phyloP scores from a whole-genome alignment of 2,888 invertebrate genomes.

The Spodoptera littoralis region DNA sequence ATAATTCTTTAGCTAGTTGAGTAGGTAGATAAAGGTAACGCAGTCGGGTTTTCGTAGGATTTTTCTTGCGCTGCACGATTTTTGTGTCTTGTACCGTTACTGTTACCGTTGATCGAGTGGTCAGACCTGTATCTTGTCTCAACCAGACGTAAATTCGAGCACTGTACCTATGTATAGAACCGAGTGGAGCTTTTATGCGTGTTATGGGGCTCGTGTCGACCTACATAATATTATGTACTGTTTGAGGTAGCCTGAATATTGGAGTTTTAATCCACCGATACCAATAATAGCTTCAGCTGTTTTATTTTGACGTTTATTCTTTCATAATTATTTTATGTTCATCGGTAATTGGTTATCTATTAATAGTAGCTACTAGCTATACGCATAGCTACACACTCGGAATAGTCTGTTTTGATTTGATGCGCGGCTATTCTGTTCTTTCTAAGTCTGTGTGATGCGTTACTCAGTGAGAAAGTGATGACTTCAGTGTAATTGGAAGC shows the following conservation, averaged over 20 bases:
- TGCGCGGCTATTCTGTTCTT: too few relatives aligned
- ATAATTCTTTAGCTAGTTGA: neutral
- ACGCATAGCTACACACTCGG: too few relatives aligned
- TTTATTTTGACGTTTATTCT: constrained; percentile 17
- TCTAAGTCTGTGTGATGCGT: too few relatives aligned
- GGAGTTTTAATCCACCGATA: constrained; percentile 42
- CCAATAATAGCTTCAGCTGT: constrained; percentile 42
- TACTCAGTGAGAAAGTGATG: too few relatives aligned
- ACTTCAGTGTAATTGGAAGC: too few relatives aligned
- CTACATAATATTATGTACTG: constrained; percentile 60
- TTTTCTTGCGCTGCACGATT: constrained; percentile 80
- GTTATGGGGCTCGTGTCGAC: constrained; percentile 59
- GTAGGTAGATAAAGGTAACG: constrained; percentile 8
- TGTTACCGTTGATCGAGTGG: constrained; percentile 85
- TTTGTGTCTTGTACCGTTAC: constrained; percentile 83
- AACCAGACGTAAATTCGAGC: constrained; percentile 77
- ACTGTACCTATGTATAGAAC: constrained; percentile 62
- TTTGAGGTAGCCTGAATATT: constrained; percentile 60
- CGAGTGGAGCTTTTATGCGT: constrained; percentile 54
- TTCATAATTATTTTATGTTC: neutral
- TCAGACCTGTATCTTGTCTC: constrained; percentile 84
- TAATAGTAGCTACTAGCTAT: too few relatives aligned
- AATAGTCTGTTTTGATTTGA: too few relatives aligned
- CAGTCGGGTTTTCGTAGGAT: constrained; percentile 65
- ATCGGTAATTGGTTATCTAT: too few relatives aligned